Percentiles rank a stretch among this genome's conserved stretches.
Evolutionary conservation across 2,113 vertebrate genomes (phyloP).

Genomic region (Theristicus caerulescens): DNA sequence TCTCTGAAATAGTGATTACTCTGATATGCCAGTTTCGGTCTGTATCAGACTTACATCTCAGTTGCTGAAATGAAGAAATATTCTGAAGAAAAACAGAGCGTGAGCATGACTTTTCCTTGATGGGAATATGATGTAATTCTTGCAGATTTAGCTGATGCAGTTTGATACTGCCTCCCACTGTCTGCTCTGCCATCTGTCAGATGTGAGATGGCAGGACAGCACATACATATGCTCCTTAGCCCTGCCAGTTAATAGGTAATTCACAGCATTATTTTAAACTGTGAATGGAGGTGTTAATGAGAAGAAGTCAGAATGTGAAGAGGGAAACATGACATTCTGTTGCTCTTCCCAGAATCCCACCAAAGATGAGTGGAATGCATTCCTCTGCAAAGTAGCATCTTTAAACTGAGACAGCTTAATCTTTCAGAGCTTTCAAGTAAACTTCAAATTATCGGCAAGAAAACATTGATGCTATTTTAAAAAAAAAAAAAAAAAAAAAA

Average conservation of each 20-base stretch:
- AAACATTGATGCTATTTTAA: background rate
- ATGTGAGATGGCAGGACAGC: background rate
- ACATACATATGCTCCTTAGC: background rate
- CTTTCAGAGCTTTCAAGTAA: background rate
- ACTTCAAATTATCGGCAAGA: background rate
- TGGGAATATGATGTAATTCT: background rate
- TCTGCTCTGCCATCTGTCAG: constrained; percentile 46
- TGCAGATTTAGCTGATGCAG: constrained; percentile 1
- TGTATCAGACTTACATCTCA: background rate
- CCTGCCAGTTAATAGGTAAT: constrained; percentile 10
- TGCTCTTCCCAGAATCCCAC: background rate
- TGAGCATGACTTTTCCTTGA: background rate
- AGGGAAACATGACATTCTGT: background rate
- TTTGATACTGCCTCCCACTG: constrained; percentile 59
- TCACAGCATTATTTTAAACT: background rate
- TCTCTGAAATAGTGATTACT: background rate
- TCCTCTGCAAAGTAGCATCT: background rate
- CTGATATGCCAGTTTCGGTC: background rate
- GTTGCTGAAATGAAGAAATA: background rate
- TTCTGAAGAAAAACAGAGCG: background rate
- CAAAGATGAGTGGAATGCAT: background rate
- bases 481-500: background rate
- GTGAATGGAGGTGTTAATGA: background rate
- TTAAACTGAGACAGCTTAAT: background rate
- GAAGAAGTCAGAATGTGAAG: background rate